Conservation (phyloP, 2,888 invertebrate genomes). For the Zelleria hepariella region DNA sequence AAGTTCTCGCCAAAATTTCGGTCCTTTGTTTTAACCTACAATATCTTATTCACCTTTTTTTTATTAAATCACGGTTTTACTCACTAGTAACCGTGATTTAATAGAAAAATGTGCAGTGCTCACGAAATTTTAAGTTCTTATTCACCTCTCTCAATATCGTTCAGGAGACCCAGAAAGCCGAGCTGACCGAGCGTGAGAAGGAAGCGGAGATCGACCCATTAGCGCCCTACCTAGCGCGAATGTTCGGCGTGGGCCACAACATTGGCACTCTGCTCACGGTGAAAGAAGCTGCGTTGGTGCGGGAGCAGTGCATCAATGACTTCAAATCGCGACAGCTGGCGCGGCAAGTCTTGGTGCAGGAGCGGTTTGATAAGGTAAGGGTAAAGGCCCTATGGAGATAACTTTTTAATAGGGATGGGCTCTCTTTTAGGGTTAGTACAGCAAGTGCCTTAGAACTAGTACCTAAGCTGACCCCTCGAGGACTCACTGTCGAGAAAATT, state of each 20-base stretch:
- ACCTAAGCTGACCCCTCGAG: no score
- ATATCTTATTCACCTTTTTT: no score
- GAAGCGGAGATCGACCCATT: slow-evolving; percentile 75
- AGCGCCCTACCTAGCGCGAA: slow-evolving; percentile 74
- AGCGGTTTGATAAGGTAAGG: slow-evolving; percentile 75
- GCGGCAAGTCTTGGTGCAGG: slow-evolving; percentile 76
- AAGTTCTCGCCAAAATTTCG: no score
- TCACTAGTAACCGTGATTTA: no score
- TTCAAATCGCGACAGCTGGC: slow-evolving; percentile 75
- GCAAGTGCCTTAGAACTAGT: no score
- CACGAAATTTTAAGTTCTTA: not conserved
- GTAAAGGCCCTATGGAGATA: no score
- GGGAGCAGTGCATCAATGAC: slow-evolving; percentile 76
- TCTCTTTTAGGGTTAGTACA: no score
- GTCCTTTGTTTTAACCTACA: no score
- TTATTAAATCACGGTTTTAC: no score
- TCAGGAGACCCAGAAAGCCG: slow-evolving; percentile 63
- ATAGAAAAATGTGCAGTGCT: not conserved
- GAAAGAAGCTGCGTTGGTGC: slow-evolving; percentile 60
- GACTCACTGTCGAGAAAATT: no score
- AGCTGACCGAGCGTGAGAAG: slow-evolving; percentile 72
- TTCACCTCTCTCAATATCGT: slow-evolving; percentile 3
- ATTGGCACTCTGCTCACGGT: slow-evolving; percentile 46
- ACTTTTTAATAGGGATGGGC: no score
- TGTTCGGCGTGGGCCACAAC: slow-evolving; percentile 63